Base-by-base conservation (phyloP, 2,797 vertebrate species). In the Sardinella longiceps region DNA sequence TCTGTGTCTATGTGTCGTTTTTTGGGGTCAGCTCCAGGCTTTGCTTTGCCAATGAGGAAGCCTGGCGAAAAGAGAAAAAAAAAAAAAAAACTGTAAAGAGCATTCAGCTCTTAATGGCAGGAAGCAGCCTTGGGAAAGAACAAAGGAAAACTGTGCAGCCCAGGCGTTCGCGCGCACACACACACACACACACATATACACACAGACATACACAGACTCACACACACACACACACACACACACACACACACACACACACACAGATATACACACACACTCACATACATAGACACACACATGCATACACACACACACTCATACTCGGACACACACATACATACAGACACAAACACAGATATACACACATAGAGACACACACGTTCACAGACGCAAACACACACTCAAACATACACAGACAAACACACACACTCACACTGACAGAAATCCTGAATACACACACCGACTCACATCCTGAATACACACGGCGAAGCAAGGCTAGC, bases 21-120 rank as follows among this genome's bases (percentile, higher is more conserved):
- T 74, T 84, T 88, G 82, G 82, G 86, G 53, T 84, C 70, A 83
- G 82, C 85, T 85, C 77, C 60, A 87, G 81, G 77, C 56, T 63
- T 84, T 60, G 81, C 58, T 86, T 80, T 87, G 85, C 84, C 86
- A 88, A 88, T 87, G 82, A 92, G 89, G 87, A 91, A 93, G 88
- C 87, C 82, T 84, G 82, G 87, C 70, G 51, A 66, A 66, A 66
- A 66, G n/a, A n/a, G n/a, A n/a, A 66, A 18, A 30, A 43, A 43
- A 43, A 77, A 77, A 70, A 74, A 77, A 74, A 53, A 85, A 74
- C 33, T 63, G 84, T 56, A 37, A 70, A 86, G 88, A 87, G 85
- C 87, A 88, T 87, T 87, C 80, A 81, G 85, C 89, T 85, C 86
- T 87, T 91, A 94, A 93, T 92, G 91, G 90, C 92, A 93, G 94